Conservation (phyloP, 2,797 vertebrate genomes). For the Poeciliopsis paucimaculata region DNA sequence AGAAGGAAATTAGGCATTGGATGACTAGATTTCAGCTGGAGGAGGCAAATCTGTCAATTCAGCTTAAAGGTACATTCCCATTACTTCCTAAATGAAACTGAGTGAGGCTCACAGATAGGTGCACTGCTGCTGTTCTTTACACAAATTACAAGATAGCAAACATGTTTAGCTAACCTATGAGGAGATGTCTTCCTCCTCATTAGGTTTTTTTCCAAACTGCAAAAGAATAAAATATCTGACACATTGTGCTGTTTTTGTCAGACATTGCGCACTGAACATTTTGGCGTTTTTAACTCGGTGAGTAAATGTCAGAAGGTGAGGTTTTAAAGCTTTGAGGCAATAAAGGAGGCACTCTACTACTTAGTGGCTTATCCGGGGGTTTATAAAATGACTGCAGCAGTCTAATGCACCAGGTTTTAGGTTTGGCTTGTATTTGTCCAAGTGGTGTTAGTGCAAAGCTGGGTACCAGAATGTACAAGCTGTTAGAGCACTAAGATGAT, state of each 20-base stretch:
- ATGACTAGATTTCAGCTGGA: constrained; percentile 63
- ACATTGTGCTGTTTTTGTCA: neutral
- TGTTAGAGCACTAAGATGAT: neutral
- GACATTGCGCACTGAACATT: neutral
- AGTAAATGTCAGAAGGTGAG: neutral
- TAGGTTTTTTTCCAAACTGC: neutral
- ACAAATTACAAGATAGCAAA: constrained; percentile 32
- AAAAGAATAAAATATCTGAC: constrained; percentile 3
- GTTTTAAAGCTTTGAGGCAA: constrained; percentile 14
- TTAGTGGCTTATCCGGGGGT: constrained; percentile 12
- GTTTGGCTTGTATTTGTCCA: constrained; percentile 44
- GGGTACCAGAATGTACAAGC: constrained; percentile 27
- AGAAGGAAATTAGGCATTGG: constrained; percentile 65
- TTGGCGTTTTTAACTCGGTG: neutral
- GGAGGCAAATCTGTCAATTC: constrained; percentile 63
- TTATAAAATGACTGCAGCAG: constrained; percentile 5
- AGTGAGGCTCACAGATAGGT: constrained; percentile 12
- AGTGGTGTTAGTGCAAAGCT: constrained; percentile 20
- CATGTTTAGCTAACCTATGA: constrained; percentile 1
- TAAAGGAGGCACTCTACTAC: constrained; percentile 25
- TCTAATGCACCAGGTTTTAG: constrained; percentile 39
- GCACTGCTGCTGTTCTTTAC: constrained; percentile 11
- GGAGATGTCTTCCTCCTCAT: too few relatives aligned
- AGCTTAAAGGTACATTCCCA: constrained; percentile 42
- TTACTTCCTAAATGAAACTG: constrained; percentile 27